Conservation (phyloP, 2,113 vertebrate genomes). For the Sphaerodactylus townsendi region DNA sequence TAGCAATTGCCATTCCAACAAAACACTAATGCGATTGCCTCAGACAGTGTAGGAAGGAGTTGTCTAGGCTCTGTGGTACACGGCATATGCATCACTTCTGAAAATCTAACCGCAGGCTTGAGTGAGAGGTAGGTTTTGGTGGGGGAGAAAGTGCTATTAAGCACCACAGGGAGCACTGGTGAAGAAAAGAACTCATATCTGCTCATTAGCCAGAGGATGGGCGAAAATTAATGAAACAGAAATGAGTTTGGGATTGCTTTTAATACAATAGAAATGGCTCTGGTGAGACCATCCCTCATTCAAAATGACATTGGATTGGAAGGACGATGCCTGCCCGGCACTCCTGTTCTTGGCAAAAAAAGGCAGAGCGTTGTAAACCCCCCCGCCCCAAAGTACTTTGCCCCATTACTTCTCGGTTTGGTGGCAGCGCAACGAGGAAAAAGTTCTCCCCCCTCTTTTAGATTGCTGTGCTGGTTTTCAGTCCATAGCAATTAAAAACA, state of each 20-base stretch:
- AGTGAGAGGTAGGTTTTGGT: not conserved
- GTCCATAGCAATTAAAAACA: no score
- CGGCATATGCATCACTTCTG: not conserved
- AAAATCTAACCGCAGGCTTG: not conserved
- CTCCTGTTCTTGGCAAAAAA: not conserved
- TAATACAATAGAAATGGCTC: not conserved
- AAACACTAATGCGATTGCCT: no score
- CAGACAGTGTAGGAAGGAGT: not conserved
- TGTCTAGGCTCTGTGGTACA: not conserved
- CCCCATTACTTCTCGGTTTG: no score
- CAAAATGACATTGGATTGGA: not conserved
- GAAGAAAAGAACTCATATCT: not conserved
- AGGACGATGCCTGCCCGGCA: not conserved
- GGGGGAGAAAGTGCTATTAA: rapidly evolving
- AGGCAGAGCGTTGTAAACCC: no score
- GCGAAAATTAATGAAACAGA: not conserved
- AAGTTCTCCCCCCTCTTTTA: no score
- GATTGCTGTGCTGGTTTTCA: no score
- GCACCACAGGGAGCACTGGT: not conserved
- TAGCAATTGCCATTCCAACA: no score
- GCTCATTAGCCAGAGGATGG: not conserved
- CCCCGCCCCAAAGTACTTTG: no score
- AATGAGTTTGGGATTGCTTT: not conserved
- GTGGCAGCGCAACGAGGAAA: no score
- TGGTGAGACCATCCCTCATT: not conserved